These are phyloP conservation scores for Dendrolimus pini DNA, from an alignment of 2,888 invertebrate species.

Conservation along the genomic window DNA sequence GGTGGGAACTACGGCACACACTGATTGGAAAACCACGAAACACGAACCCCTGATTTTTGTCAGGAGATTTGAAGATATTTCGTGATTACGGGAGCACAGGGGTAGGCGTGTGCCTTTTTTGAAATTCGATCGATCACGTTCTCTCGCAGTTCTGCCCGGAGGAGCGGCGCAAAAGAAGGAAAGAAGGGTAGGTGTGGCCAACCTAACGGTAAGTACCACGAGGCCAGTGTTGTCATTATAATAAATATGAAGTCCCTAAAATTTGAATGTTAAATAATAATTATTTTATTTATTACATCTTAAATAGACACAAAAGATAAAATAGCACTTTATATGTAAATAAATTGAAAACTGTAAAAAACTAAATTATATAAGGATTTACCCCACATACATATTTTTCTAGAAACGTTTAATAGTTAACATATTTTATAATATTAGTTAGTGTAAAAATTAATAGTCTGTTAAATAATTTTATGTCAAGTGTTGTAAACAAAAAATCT, in stretches of 20 bases:
- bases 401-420: conserved; percentile 1
- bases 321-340: no score
- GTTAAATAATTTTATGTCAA: no score
- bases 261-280: conserved; percentile 9
- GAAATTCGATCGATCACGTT: conserved; percentile 77
- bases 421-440: no score
- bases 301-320: not conserved
- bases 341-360: not conserved
- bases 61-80: conserved; percentile 71
- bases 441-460: no score
- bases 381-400: conserved; percentile 4
- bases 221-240: conserved; percentile 53
- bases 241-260: conserved; percentile 16
- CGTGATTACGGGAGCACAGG: conserved; percentile 74
- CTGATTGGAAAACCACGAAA: conserved; percentile 69
- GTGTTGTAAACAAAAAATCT: no score
- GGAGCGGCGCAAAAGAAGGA: conserved; percentile 75
- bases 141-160: conserved; percentile 66
- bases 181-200: conserved; percentile 70
- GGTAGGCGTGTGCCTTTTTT: conserved; percentile 74
- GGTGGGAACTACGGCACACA: conserved; percentile 55
- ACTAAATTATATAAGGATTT: not conserved
- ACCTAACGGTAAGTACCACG: conserved; percentile 62
- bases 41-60: conserved; percentile 67
- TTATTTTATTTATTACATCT: not conserved